Percentiles rank a stretch among this genome's conserved stretches.
phyloP scores from a whole-genome alignment of 2,113 vertebrate species.

The Lynx canadensis region DNA sequence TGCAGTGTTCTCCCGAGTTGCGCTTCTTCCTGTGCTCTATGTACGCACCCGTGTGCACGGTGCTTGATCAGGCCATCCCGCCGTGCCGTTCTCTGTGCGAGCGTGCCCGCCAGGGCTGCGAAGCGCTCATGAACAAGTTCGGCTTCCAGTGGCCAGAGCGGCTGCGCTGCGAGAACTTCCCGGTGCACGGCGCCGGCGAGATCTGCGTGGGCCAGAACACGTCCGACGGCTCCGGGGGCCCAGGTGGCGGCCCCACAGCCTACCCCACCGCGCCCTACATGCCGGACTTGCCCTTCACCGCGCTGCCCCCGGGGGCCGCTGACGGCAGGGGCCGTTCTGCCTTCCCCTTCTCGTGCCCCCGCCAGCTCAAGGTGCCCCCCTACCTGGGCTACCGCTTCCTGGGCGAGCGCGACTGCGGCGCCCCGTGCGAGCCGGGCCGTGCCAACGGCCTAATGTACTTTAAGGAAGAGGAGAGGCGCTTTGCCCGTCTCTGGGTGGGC shows the following conservation, averaged over 20 bases:
- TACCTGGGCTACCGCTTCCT: constrained; percentile 94
- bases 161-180: constrained; percentile 91
- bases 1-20: constrained; percentile 93
- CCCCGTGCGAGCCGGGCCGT: constrained; percentile 91
- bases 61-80: constrained; percentile 91
- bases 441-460: constrained; percentile 95
- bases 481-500: constrained; percentile 93
- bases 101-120: constrained; percentile 92
- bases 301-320: constrained; percentile 63
- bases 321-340: constrained; percentile 56
- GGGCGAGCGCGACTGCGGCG: constrained; percentile 93
- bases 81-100: constrained; percentile 92
- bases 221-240: constrained; percentile 83
- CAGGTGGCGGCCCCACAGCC: constrained; percentile 80
- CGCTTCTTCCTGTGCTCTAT: constrained; percentile 95
- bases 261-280: constrained; percentile 84
- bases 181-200: constrained; percentile 89
- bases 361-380: constrained; percentile 92
- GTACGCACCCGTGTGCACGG: constrained; percentile 93
- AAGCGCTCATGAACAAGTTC: constrained; percentile 94
- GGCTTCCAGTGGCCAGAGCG: constrained; percentile 93
- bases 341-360: constrained; percentile 91
- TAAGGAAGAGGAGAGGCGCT: constrained; percentile 91
- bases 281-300: constrained; percentile 83
- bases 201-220: constrained; percentile 95